Percentiles rank a stretch among this genome's conserved stretches.
Conservation (phyloP, 53 echinoderm and acorn worm genomes). For the Henricia sp. region DNA sequence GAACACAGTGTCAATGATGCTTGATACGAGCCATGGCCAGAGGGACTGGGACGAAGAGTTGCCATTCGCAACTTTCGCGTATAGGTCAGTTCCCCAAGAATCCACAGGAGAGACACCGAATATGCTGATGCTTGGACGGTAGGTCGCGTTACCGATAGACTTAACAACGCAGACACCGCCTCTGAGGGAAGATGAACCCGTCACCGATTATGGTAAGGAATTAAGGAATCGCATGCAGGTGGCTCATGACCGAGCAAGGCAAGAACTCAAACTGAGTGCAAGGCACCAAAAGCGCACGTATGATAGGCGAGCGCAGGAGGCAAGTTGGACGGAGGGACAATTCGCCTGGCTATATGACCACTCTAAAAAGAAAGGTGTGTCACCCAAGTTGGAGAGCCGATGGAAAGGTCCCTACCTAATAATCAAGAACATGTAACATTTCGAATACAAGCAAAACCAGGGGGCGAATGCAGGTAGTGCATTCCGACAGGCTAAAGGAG, state of each 20-base stretch:
- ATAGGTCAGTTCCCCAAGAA: conserved; percentile 10
- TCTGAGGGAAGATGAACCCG: background rate
- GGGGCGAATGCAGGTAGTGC: background rate
- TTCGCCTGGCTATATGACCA: background rate
- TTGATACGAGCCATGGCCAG: conserved; percentile 3
- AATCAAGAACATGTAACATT: background rate
- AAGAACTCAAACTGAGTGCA: background rate
- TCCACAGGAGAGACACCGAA: conserved; percentile 25
- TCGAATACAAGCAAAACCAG: background rate
- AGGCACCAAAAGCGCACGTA: conserved; percentile 26
- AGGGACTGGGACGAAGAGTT: conserved; percentile 22
- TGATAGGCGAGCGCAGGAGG: conserved; percentile 11
- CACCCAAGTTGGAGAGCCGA: background rate
- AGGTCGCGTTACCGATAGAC: conserved; percentile 22
- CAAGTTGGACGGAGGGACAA: background rate
- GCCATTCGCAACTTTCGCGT: conserved; percentile 14
- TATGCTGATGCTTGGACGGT: conserved; percentile 38
- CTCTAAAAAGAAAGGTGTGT: background rate
- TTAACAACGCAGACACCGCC: conserved; percentile 14
- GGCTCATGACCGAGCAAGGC: conserved; percentile 16
- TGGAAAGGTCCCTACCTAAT: conserved; percentile 22
- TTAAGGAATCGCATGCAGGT: conserved; percentile 12
- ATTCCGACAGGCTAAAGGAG: background rate
- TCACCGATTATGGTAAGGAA: conserved; percentile 11
- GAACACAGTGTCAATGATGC: conserved; percentile 26